Percentiles rank a stretch among this genome's conserved stretches.
Evolutionary conservation across 2,113 vertebrate genomes (phyloP).

Genomic region (Misgurnus anguillicaudatus): DNA sequence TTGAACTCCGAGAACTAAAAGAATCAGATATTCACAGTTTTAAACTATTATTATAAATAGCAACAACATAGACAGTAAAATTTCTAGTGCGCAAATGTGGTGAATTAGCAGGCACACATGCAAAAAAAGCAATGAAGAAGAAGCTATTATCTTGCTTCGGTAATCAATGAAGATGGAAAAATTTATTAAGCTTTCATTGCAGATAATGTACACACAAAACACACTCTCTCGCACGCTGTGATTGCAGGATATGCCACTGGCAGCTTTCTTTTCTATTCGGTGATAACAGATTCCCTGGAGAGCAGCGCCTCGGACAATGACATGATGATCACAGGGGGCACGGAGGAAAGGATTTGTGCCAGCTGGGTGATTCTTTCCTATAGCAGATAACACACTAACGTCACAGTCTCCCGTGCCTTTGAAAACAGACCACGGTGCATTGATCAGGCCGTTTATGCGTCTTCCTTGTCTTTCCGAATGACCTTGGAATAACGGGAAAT

Average conservation of each 20-base stretch:
- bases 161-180: conserved; percentile 36
- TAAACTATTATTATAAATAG: conserved; percentile 2
- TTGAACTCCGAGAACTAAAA: background rate
- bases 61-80: background rate
- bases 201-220: conserved; percentile 33
- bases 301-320: conserved; percentile 67
- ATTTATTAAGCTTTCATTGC: background rate
- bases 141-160: conserved; percentile 47
- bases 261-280: conserved; percentile 61
- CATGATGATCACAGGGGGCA: conserved; percentile 72
- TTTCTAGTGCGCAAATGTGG: conserved; percentile 1
- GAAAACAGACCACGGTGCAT: conserved; percentile 29
- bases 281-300: conserved; percentile 65
- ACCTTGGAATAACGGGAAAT: conserved; percentile 42
- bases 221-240: conserved; percentile 47
- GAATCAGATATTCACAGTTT: background rate
- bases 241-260: conserved; percentile 59
- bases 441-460: conserved; percentile 39
- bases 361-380: conserved; percentile 61
- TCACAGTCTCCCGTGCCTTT: conserved; percentile 13
- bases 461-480: conserved; percentile 26
- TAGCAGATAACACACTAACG: conserved; percentile 61
- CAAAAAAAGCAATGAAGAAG: conserved; percentile 13
- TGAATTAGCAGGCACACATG: conserved; percentile 16
- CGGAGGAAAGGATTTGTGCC: conserved; percentile 62